Percentiles rank a stretch among this genome's conserved stretches.
These are phyloP conservation scores for Euwallacea similis DNA, from an alignment of 1,140 invertebrate genomes.

Conservation along the genomic window DNA sequence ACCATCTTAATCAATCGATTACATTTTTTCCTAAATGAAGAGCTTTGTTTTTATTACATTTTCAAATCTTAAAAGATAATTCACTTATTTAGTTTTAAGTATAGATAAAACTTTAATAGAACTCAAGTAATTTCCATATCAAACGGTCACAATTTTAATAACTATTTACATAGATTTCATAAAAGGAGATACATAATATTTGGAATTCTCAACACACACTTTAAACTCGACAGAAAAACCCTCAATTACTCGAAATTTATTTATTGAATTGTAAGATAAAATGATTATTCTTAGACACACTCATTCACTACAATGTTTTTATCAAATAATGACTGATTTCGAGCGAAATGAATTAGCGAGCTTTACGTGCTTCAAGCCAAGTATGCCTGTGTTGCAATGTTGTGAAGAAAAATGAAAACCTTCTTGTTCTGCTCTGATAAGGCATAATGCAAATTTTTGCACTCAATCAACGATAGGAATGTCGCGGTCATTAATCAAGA, in stretches of 20 bases:
- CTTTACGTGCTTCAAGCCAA: slow-evolving; percentile 14
- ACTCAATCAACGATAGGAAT: too few species aligned
- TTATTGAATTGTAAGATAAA: not conserved
- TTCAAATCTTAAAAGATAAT: not conserved
- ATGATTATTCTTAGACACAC: not conserved
- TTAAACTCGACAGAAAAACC: not conserved
- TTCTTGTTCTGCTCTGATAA: not conserved
- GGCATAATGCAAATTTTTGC: too few species aligned
- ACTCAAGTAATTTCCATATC: not conserved
- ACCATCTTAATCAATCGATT: slow-evolving; percentile 5
- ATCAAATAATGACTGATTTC: slow-evolving; percentile 11
- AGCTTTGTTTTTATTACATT: slow-evolving; percentile 6
- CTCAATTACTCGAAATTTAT: not conserved
- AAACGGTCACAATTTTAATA: too few species aligned
- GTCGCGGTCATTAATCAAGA: too few species aligned
- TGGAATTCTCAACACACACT: too few species aligned
- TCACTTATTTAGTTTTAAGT: slow-evolving; percentile 4
- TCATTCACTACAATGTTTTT: not conserved
- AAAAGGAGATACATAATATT: too few species aligned
- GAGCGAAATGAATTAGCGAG: not conserved
- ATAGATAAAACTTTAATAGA: not conserved
- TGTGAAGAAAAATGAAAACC: slow-evolving; percentile 16
- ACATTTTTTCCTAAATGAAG: slow-evolving; percentile 7
- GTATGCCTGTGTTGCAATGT: slow-evolving; percentile 1
- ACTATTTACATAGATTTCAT: too few species aligned